phyloP scores from a whole-genome alignment of 2,113 vertebrate genomes.

The Morone chrysops region DNA sequence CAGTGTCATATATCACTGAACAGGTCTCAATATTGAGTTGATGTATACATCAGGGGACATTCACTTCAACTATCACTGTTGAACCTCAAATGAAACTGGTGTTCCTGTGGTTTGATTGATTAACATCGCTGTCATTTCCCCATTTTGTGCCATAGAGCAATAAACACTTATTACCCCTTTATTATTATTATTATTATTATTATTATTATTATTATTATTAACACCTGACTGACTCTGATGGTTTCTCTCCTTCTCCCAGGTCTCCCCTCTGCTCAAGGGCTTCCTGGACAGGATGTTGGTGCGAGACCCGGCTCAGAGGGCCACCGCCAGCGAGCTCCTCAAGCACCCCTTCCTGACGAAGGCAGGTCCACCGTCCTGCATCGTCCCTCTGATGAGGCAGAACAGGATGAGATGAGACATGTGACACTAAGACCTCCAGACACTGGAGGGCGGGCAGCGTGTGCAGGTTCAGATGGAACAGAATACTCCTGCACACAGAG shows the following conservation, averaged over 20 bases:
- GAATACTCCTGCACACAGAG: constrained; percentile 57
- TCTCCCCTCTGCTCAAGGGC: constrained; percentile 91
- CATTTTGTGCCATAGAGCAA: background rate
- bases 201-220: too few species aligned
- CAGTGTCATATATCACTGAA: background rate
- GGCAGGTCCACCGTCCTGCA: constrained; percentile 91
- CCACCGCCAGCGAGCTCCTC: constrained; percentile 89
- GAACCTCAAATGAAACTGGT: background rate
- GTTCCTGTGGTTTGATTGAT: background rate
- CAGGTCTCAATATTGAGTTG: background rate
- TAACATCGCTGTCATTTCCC: background rate
- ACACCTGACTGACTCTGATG: constrained; percentile 1
- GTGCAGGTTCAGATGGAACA: constrained; percentile 39
- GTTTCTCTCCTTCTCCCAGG: constrained; percentile 72
- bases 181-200: too few species aligned
- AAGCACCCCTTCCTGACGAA: constrained; percentile 92
- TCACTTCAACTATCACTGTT: too few species aligned
- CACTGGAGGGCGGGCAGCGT: constrained; percentile 8
- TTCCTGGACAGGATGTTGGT: constrained; percentile 94
- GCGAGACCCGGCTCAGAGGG: constrained; percentile 90
- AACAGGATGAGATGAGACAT: constrained; percentile 90
- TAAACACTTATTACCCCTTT: background rate
- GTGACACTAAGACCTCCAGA: constrained; percentile 8
- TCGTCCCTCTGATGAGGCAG: constrained; percentile 95
- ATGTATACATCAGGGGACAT: background rate